phyloP scores from a whole-genome alignment of 2,888 invertebrate species.

The Cylindroiulus punctatus region DNA sequence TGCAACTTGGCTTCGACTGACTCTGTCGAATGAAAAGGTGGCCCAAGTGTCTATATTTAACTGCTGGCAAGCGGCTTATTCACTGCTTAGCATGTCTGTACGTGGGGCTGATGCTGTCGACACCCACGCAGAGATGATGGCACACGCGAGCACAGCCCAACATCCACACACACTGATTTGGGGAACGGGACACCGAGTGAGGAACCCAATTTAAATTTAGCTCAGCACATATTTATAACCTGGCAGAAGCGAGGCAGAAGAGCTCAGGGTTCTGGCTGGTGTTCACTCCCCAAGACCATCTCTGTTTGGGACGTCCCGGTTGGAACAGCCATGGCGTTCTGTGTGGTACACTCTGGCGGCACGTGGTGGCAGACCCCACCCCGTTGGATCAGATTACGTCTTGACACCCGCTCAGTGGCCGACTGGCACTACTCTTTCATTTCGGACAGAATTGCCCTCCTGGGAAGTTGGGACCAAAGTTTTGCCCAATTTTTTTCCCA shows the following conservation, averaged over 20 bases:
- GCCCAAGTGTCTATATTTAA: background rate
- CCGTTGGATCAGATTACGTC: slow-evolving; percentile 46
- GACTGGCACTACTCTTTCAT: background rate
- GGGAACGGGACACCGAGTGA: background rate
- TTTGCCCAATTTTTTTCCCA: too few species aligned
- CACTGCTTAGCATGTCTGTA: background rate
- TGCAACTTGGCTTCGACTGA: background rate
- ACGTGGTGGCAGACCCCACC: slow-evolving; percentile 52
- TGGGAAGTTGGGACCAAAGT: background rate
- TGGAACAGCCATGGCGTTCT: slow-evolving; percentile 15
- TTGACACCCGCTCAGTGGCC: slow-evolving; percentile 51
- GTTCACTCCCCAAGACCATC: slow-evolving; percentile 35
- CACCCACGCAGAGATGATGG: slow-evolving; percentile 25
- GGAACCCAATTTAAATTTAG: slow-evolving; percentile 19
- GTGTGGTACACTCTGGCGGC: slow-evolving; percentile 36
- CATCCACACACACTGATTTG: background rate
- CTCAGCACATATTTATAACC: slow-evolving; percentile 16
- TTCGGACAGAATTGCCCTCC: background rate
- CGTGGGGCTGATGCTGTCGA: slow-evolving; percentile 24
- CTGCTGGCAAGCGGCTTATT: slow-evolving; percentile 1
- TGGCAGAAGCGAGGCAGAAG: background rate
- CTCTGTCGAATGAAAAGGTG: slow-evolving; percentile 16
- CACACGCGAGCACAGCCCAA: background rate
- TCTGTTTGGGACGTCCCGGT: slow-evolving; percentile 47
- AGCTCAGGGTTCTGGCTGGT: slow-evolving; percentile 2